These are phyloP conservation scores for Dryas iulia DNA, from an alignment of 1,140 invertebrate genomes.

Conservation along the genomic window DNA sequence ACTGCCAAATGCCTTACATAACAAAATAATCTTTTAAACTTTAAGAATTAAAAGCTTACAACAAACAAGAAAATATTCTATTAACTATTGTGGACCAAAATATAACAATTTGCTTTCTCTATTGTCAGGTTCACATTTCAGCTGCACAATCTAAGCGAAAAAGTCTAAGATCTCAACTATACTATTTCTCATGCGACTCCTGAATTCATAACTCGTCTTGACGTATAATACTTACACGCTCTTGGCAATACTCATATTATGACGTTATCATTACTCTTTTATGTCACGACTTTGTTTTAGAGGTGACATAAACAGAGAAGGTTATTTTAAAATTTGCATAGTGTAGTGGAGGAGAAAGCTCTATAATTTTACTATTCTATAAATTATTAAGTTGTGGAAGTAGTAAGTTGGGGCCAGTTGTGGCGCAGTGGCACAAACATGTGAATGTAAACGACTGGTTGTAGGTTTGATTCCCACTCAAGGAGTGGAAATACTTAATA, in stretches of 20 bases:
- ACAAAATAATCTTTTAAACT: no score
- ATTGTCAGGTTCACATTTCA: neutral
- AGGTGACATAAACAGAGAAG: neutral
- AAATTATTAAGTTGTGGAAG: no score
- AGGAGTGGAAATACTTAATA: no score
- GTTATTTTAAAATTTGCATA: neutral
- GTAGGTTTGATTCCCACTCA: no score
- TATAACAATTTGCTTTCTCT: neutral
- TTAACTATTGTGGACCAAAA: neutral
- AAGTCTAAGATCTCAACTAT: constrained; percentile 29
- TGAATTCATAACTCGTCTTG: constrained; percentile 53
- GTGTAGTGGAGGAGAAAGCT: neutral
- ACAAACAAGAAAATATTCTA: neutral
- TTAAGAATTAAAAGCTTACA: neutral
- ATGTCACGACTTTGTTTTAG: neutral
- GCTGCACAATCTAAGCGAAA: constrained; percentile 1
- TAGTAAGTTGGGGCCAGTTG: no score
- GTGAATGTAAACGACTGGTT: no score
- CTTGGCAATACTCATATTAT: constrained; percentile 15
- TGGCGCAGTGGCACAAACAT: no score
- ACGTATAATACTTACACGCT: constrained; percentile 17
- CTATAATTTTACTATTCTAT: neutral
- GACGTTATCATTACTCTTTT: constrained; percentile 9
- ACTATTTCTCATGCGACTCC: constrained; percentile 46
- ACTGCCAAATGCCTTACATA: no score